A percentile compares a stretch with the other conserved stretches of the same genome.
Conservation (phyloP, 1,140 invertebrate genomes). For the Brachionus rotundiformis region DNA sequence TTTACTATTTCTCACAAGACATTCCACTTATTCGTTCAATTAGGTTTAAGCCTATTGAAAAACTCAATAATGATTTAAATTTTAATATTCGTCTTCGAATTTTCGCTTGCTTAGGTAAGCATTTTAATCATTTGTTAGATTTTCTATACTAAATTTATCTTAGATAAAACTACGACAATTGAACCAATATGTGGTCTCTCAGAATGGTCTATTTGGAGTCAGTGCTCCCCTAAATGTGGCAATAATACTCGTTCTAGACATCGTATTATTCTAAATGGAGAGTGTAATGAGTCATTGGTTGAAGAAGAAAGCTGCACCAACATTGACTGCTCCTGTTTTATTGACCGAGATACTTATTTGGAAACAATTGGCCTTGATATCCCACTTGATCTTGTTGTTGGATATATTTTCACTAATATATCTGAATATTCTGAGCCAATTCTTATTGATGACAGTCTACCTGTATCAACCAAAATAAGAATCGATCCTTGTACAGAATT, state of each 20-base stretch:
- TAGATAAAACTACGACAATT: background rate
- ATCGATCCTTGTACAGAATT: conserved; percentile 38
- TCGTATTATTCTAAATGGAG: background rate
- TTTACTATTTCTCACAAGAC: background rate
- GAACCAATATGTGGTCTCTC: background rate
- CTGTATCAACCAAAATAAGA: background rate
- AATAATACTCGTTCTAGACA: background rate
- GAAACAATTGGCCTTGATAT: background rate
- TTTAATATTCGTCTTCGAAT: conserved; percentile 4
- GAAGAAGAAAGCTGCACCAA: background rate
- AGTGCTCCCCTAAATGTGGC: background rate
- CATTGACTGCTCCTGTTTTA: background rate
- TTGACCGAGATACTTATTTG: background rate
- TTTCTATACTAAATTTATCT: background rate
- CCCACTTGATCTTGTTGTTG: background rate
- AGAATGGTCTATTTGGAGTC: background rate
- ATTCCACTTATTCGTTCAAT: background rate
- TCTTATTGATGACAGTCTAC: background rate
- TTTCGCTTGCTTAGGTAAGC: background rate
- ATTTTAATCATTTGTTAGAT: background rate
- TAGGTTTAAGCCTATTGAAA: conserved; percentile 2
- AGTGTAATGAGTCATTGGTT: background rate
- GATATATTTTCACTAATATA: conserved; percentile 19
- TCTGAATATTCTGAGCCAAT: background rate
- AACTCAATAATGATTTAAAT: background rate